Percentiles rank a stretch among this genome's conserved stretches.
Conservation (phyloP, 1,140 invertebrate genomes). For the Sarcophaga peregrina region DNA sequence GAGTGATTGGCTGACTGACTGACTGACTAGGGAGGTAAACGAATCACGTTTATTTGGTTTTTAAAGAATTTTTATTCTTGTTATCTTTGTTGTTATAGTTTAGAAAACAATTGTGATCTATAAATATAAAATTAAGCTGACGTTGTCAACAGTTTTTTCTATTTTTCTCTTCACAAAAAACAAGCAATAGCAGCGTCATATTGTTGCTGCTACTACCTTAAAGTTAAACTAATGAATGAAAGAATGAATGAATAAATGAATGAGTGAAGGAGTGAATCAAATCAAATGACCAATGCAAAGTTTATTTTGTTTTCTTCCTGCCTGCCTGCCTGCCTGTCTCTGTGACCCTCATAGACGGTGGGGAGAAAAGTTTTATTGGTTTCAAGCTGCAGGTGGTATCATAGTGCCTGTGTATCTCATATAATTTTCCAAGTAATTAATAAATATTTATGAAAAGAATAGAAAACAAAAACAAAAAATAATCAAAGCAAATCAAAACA, state of each 20-base stretch:
- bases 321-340: too few relatives aligned
- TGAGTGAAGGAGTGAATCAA: not conserved
- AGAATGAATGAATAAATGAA: not conserved
- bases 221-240: not conserved
- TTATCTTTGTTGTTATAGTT: not conserved
- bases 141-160: not conserved
- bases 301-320: not conserved
- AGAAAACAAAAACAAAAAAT: too few relatives aligned
- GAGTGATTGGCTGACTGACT: too few relatives aligned
- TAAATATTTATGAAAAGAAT: not conserved
- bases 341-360: not conserved
- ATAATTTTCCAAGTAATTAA: not conserved
- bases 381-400: not conserved
- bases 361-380: not conserved
- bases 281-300: conserved; percentile 1
- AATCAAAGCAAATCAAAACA: too few relatives aligned
- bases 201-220: not conserved
- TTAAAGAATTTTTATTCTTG: not conserved
- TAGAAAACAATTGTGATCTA: too few relatives aligned
- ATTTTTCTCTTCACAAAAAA: too few relatives aligned
- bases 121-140: not conserved
- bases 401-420: not conserved
- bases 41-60: not conserved
- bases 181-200: not conserved
- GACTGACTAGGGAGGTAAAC: too few relatives aligned